These are phyloP conservation scores for Synergus gifuensis DNA, from an alignment of 2,888 invertebrate genomes.

Conservation along the genomic window DNA sequence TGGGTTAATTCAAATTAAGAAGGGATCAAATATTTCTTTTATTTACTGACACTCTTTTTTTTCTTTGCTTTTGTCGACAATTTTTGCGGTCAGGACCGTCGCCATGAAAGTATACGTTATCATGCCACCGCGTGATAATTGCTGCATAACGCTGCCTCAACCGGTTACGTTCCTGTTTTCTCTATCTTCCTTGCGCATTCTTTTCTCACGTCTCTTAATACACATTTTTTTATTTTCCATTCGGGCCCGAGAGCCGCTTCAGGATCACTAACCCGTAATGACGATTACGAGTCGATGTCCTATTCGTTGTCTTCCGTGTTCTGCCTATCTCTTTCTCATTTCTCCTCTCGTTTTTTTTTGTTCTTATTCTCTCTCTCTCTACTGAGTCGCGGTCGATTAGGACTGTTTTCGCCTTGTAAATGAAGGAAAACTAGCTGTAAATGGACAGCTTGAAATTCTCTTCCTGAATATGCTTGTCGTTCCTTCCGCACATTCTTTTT, in stretches of 20 bases:
- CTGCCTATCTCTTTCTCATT: constrained; percentile 27
- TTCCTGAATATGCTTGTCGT: constrained; percentile 14
- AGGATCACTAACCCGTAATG: constrained; percentile 36
- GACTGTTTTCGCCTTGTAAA: constrained; percentile 60
- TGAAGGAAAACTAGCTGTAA: constrained; percentile 64
- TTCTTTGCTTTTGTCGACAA: constrained; percentile 2
- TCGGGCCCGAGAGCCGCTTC: constrained; percentile 14
- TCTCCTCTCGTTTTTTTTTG: constrained; percentile 9
- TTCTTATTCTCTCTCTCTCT: constrained; percentile 49
- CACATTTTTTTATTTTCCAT: constrained; percentile 33
- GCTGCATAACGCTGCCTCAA: constrained; percentile 39
- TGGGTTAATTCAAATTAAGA: background rate
- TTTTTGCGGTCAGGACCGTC: constrained; percentile 27
- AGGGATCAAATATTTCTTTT: background rate
- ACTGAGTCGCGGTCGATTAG: constrained; percentile 58
- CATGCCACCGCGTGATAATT: constrained; percentile 38
- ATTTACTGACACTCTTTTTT: background rate
- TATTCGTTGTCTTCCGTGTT: constrained; percentile 29
- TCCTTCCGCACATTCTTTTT: constrained; percentile 2
- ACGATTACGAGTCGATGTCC: constrained; percentile 25
- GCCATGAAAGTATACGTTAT: constrained; percentile 38
- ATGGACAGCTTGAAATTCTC: constrained; percentile 58
- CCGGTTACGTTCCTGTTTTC: constrained; percentile 35
- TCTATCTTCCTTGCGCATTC: constrained; percentile 46
- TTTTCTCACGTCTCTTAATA: constrained; percentile 45